These are phyloP conservation scores for Elephas maximus DNA, from an alignment of 2,113 vertebrate genomes.

Conservation along the genomic window DNA sequence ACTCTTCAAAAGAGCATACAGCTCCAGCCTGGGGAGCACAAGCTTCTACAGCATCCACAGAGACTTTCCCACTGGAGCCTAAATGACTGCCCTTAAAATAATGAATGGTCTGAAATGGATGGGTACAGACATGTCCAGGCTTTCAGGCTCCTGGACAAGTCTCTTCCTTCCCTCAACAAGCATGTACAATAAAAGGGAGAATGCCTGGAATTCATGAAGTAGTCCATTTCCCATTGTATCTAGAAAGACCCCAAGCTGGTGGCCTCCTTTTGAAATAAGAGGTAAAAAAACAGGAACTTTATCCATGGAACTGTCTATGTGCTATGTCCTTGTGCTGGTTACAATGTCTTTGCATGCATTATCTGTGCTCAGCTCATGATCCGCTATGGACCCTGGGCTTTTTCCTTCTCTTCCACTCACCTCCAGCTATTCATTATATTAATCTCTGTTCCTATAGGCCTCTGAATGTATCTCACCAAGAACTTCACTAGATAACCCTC, in stretches of 20 bases:
- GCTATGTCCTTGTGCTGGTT: background rate
- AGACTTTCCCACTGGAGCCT: background rate
- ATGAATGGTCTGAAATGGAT: background rate
- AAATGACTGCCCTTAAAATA: background rate
- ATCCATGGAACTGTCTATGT: background rate
- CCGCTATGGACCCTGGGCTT: background rate
- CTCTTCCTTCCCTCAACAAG: background rate
- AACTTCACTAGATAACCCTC: background rate
- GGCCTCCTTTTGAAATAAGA: background rate
- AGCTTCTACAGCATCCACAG: background rate
- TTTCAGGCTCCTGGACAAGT: background rate
- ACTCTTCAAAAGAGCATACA: background rate
- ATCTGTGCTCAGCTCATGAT: background rate
- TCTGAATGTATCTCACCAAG: background rate
- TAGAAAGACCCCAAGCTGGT: background rate
- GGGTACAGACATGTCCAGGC: background rate
- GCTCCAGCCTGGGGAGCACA: background rate
- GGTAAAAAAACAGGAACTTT: background rate
- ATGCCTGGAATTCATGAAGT: background rate
- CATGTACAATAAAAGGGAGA: background rate
- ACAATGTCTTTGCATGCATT: background rate
- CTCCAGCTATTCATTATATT: background rate
- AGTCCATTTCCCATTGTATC: background rate
- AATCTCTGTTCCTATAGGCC: background rate
- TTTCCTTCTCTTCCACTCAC: background rate